A percentile compares a stretch with the other conserved stretches of the same genome.
Conservation (phyloP, 1,140 invertebrate species). For the Euwallacea similis region DNA sequence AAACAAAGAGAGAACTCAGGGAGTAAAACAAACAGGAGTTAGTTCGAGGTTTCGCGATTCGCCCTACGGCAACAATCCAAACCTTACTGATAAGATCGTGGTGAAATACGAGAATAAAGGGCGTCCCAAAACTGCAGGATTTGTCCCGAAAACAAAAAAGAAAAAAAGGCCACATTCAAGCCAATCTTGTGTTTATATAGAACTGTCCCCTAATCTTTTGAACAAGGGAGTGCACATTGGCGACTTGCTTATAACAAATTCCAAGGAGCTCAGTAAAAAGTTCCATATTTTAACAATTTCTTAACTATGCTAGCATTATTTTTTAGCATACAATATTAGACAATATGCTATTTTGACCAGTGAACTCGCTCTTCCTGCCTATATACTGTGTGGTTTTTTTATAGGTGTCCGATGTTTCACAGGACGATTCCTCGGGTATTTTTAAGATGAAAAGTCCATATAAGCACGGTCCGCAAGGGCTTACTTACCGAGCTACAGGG, state of each 20-base stretch:
- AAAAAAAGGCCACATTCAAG: constrained; percentile 33
- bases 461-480: too few species aligned
- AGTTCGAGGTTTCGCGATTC: background rate
- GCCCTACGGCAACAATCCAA: background rate
- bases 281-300: constrained; percentile 46
- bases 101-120: constrained; percentile 35
- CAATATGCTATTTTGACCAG: too few species aligned
- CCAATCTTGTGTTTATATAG: constrained; percentile 44
- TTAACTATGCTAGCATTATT: constrained; percentile 11
- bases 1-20: constrained; percentile 36
- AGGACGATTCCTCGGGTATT: too few species aligned
- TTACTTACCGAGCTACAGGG: too few species aligned
- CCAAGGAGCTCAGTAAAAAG: constrained; percentile 39
- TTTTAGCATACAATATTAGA: too few species aligned
- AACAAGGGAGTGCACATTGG: constrained; percentile 45
- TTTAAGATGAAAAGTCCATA: too few species aligned
- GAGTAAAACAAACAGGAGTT: constrained; percentile 13
- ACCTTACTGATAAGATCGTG: constrained; percentile 12
- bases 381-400: too few species aligned
- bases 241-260: constrained; percentile 44
- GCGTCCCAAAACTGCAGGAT: constrained; percentile 47
- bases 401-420: too few species aligned
- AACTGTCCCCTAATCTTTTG: constrained; percentile 44
- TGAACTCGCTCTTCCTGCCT: too few species aligned
- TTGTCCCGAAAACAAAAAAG: constrained; percentile 32